A percentile compares a stretch with the other conserved stretches of the same genome.
Evolutionary conservation across 2,797 vertebrate genomes (phyloP).

Genomic region (Periparus ater): DNA sequence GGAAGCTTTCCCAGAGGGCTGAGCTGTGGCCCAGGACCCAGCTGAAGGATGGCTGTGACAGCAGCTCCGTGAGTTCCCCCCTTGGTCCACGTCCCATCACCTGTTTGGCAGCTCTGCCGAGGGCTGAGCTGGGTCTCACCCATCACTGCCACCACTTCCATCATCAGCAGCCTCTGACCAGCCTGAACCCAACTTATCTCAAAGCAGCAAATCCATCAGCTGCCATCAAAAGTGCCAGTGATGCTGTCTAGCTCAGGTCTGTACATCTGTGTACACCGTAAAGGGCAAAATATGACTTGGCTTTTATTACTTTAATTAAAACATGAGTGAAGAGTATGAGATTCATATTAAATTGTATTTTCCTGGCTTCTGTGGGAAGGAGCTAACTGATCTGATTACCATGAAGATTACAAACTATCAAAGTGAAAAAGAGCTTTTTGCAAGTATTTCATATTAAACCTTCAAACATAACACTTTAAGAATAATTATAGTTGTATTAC

Average conservation of each 20-base stretch:
- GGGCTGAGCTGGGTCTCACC: neutral
- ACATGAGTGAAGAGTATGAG: constrained; percentile 67
- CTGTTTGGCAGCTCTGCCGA: neutral
- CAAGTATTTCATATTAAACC: constrained; percentile 78
- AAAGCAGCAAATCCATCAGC: neutral
- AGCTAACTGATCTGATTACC: constrained; percentile 75
- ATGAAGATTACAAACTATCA: constrained; percentile 79
- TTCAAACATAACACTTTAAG: constrained; percentile 81
- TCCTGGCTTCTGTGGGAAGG: constrained; percentile 54
- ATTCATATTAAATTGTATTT: constrained; percentile 75
- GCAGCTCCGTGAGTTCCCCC: fast-evolving
- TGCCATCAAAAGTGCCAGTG: neutral
- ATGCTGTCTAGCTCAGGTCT: constrained; percentile 22
- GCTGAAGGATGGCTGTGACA: neutral
- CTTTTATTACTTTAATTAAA: constrained; percentile 82
- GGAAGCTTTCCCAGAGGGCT: neutral
- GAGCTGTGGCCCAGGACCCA: neutral
- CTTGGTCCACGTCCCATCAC: neutral
- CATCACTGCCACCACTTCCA: neutral
- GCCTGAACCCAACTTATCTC: neutral
- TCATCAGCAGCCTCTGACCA: neutral
- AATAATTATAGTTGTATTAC: constrained; percentile 80
- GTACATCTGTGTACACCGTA: constrained; percentile 55
- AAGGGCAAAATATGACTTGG: constrained; percentile 73
- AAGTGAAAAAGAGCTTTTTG: constrained; percentile 78